Evolutionary conservation across 2,888 invertebrate species (phyloP), one percentile per base, ranked within the genome.

Genomic region (Bruchidius siliquastri): DNA sequence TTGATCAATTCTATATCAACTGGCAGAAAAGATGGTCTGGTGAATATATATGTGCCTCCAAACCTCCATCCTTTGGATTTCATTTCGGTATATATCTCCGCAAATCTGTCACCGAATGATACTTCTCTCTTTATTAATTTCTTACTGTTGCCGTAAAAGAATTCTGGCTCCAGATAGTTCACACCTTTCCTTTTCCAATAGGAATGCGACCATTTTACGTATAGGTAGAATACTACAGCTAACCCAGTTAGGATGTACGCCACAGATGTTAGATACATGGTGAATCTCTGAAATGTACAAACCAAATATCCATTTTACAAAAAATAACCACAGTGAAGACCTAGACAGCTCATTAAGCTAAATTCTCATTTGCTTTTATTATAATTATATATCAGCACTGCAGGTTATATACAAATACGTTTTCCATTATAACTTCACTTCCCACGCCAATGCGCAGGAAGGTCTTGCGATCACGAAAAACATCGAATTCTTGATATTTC

Each of bases 31-130:
- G 74, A 30, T 26, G 81, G 78, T 18, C 66, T 68, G 18, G 88
- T 85, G 75, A 91, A 89, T 4, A 76, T 3, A 72, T 81, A 83
- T 3, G 79, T 72, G 8, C 84, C 84, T 8, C 79, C 81, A 74
- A 80, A 79, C 73, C 77, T 80, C 13, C 69, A 49, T 13, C 72
- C 70, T 21, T 68, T 68, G 20, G 68, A 21, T 13, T 68, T 68
- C 68, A 68, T 21, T 21, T 68, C 68, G 10, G 68, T 68, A 20
- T 68, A 68, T 21, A 75, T 26, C 68, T 68, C 26, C 13, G 67
- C 21, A 21, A 77, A 49, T 72, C 78, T 69, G 72, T 78, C 72
- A n/a, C 49, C 74, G 66, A 73, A 67, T 71, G 68, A 68, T 22
- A 68, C 71, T 78, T 74, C 76, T 22, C 71, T 68, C 71, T 73